Evolutionary conservation across 2,113 vertebrate species (phyloP), one percentile per base, ranked within the genome.

Genomic region (Pomatorhinus ruficollis): DNA sequence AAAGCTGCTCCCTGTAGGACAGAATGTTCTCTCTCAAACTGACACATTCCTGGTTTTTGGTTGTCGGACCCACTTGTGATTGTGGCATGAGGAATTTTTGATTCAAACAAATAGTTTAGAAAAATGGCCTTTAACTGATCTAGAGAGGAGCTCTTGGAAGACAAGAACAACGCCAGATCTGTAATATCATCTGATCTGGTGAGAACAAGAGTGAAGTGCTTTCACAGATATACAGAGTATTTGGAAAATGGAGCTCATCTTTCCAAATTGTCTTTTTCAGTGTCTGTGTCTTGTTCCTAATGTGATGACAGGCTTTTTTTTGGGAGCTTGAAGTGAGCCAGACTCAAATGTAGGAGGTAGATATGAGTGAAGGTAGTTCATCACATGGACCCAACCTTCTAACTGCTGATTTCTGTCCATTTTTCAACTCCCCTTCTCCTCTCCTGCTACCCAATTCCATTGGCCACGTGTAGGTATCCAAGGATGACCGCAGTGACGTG

Each of bases 401-500:
- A 44, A 68, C 42, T 78, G 22, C 49, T 59, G 22, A 1, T 90
- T 61, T 63, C 56, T 93, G 56, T 57, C 56, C 2, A 7, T 30
- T 60, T 86, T 21, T 35, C 66, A 78, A 74, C 65, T 93, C 56
- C 61, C 80, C 42, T 61, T 28, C 30, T 83, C 49, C 70, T 71
- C 81, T 72, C 39, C 53, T 57, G 3, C 50, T 57, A 4, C 93
- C 59, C 60, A 42, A 64, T 30, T 2, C 12, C 54, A 5, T 1
- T 35, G 80, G 82, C 45, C 22, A 37, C 3, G 20, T 50, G 53
- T 37, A 99, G 99, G 99, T 99, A 8, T 98, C 98, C 28, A 99
- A 99, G 79, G 99, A 99, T 59, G 99, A 99, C 53, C 99, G 99
- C 95, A 99, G 99, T 4, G 99, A 99, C 30, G 98, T 99, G 13